Conservation (phyloP, 2,113 vertebrate species). For the Macquaria australasica region DNA sequence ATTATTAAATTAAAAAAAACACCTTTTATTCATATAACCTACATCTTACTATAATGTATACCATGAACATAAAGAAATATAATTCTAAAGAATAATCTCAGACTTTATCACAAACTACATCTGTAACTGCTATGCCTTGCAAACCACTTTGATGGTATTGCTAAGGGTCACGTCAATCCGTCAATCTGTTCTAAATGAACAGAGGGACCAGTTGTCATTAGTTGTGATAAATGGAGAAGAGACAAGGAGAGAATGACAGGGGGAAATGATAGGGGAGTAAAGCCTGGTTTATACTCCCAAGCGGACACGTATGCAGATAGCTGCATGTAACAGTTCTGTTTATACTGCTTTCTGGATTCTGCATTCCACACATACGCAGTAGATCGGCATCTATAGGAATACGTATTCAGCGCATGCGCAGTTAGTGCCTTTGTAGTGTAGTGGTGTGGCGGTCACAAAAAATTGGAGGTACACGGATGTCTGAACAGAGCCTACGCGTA, state of each 20-base stretch:
- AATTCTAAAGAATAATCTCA: background rate
- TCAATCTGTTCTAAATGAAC: background rate
- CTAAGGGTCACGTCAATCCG: background rate
- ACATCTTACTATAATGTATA: background rate
- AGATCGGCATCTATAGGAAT: too few relatives aligned
- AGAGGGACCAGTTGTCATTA: background rate
- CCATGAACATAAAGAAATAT: background rate
- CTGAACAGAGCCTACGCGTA: too few relatives aligned
- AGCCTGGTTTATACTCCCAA: too few relatives aligned
- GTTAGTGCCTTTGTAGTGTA: too few relatives aligned
- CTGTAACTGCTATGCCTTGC: background rate
- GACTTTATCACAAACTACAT: background rate
- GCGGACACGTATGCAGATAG: too few relatives aligned
- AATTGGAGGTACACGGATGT: too few relatives aligned
- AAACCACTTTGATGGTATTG: background rate
- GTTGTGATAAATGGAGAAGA: background rate
- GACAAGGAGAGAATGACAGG: background rate
- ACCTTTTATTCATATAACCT: background rate
- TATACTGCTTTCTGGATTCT: too few relatives aligned
- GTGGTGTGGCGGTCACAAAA: too few relatives aligned
- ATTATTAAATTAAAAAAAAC: background rate
- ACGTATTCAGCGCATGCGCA: too few relatives aligned
- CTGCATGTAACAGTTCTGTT: too few relatives aligned
- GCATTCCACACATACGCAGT: too few relatives aligned
- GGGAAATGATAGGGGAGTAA: too few relatives aligned